Base-by-base conservation (phyloP, 1,140 invertebrate species). In the Microplitis mediator region DNA sequence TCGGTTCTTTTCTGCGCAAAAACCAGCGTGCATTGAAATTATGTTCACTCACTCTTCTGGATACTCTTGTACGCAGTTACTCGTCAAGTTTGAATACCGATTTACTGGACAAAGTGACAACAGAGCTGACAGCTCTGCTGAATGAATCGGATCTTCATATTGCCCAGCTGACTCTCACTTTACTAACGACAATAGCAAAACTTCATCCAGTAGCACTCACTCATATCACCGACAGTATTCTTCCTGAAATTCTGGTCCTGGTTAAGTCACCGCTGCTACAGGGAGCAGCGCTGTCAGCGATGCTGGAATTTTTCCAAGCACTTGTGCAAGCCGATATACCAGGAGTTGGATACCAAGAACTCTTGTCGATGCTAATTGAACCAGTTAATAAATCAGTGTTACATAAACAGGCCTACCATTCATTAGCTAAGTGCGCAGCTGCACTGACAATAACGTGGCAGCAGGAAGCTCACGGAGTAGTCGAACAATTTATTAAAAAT, bases 1-100 rank as follows among this genome's bases (percentile, higher is more conserved):
- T 99, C 34, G 95, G 97, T 6, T 95, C 96, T 4, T 99, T 99
- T 81, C 86, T 99, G 61, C 90, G 98, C 51, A 99, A 99, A 87
- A 99, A 99, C 88, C 97, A 99, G 84, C 90, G 98, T 75, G 95
- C 97, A 31, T 86, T 99, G 16, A 98, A 99, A 87, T 86, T 99
- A 4, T 93, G 93, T 63, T 98, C 98, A 0, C 86, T 99, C 4
- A 92, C 94, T 51, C 89, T 99, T 64, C 86, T 99, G 6, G 96
- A 98, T 81, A 96, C 95, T 13, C 88, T 99, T 36, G 92, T 97
- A 9, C 92, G 92, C 69, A 95, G 96, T 82, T 97, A 97, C 82
- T 92, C 91, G 77, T 88, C 89, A 69, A 89, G 90, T 23, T 87
- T 96, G 36, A 92, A 91, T 72, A 86, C 91, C 3, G 91, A 92